Evolutionary conservation across 1,140 invertebrate species (phyloP), one percentile per base, ranked within the genome.

Genomic region (Meloidogyne exigua): DNA sequence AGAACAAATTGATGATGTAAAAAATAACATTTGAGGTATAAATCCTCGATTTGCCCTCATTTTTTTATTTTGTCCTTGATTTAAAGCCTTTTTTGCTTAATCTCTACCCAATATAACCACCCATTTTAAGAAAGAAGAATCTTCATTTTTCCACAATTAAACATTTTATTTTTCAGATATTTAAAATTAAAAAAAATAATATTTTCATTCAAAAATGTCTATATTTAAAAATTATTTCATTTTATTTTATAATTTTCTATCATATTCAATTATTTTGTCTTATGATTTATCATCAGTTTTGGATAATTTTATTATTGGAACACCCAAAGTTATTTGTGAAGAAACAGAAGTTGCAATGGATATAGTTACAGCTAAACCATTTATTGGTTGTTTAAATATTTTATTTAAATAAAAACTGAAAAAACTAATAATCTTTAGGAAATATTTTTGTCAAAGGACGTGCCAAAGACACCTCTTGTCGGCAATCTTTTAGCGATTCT

Each of bases 311-410:
- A 73, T 73, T 39, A 73, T 73, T 28, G 72, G 72, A 18, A 85
- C 81, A 18, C 84, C 84, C 7, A 84, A 86, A 77, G 84, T 86
- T 36, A 68, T 82, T 25, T 86, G 84, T 68, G 83, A 80, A 36
- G 84, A 86, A 70, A 82, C 86, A 69, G 81, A 83, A 25, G 77
- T 86, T 13, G 76, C 84, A 7, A 69, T 86, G 25, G 84, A 86
- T 62, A 81, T 86, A 23, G 66, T 86, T 28, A 86, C 84, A 7
- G 73, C 78, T 1, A 86, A 87, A 57, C 85, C 85, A 13, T 87
- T 86, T 63, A 72, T 79, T 39, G 84, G 84, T 18, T 80, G 84
- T 25, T 82, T 85, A 18, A 11, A 18, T 49, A 13, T n/a, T 11
- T 49, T 18, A 11, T 15, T 18, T 49, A 49, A 49, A 18, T 2